Base-by-base conservation (phyloP, 2,797 vertebrate species). In the Leptatherina wallacei region DNA sequence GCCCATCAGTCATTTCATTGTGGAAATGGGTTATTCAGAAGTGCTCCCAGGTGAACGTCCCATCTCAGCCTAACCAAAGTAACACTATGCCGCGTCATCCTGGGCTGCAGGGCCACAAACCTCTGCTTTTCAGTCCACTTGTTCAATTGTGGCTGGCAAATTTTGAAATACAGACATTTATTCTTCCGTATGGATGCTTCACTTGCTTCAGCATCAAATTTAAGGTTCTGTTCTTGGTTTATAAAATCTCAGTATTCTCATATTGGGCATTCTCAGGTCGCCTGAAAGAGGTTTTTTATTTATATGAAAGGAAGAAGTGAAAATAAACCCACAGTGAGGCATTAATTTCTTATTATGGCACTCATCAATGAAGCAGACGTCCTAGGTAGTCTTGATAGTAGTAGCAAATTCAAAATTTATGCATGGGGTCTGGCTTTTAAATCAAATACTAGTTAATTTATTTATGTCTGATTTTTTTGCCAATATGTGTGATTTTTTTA, bases 1-100 rank as follows among this genome's bases (percentile, higher is more conserved):
- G 40, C 65, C 84, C 79, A 90, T 89, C 88, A 88, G 78, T 91
- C 83, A 91, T 84, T 89, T 85, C 68, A 73, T 64, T 64, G 51
- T 36, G 11, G 84, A 88, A 87, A 87, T 86, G 71, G 77, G 75
- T 87, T 87, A 86, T 89, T 82, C 79, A 73, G 47, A 62, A 75
- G 70, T 78, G 71, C 12, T 42, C 66, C 75, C 78, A 86, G 85
- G 83, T 90, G 78, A 85, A 30, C 33, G 58, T 82, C 72, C 69
- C 76, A 73, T 78, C 74, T 74, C 61, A 59, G 69, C 38, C 72
- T 58, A 65, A 69, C 73, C 80, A 68, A 76, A 81, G 77, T 49
- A 33, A 54, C 0, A 16, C 67, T 72, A 35, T 30, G 52, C 49
- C 42, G 79, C 66, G 54, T 61, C 47, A 61, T 71, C 71, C 67